Evolutionary conservation across 2,888 invertebrate species (phyloP).

Genomic region (Lasioglossum morio): DNA sequence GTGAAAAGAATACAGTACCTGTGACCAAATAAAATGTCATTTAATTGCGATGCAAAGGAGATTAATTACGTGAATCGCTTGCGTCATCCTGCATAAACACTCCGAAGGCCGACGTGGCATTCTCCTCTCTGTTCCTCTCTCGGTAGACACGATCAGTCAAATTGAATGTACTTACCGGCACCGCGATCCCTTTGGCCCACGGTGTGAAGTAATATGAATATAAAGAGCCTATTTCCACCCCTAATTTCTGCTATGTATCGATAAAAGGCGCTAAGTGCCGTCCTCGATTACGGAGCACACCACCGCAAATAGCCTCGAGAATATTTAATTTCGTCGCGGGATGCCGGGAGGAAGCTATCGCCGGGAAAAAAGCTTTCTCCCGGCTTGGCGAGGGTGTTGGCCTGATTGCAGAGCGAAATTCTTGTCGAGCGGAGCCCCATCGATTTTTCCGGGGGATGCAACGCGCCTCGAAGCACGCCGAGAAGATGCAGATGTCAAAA

Average conservation of each 20-base stretch:
- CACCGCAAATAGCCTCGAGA: constrained; percentile 68
- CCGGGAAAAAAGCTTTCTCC: constrained; percentile 50
- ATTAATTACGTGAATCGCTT: constrained; percentile 30
- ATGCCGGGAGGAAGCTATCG: constrained; percentile 45
- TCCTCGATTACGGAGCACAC: constrained; percentile 67
- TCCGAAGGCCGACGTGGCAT: background rate
- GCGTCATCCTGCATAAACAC: constrained; percentile 33
- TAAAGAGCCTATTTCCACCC: constrained; percentile 72
- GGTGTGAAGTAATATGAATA: constrained; percentile 66
- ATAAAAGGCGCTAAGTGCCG: constrained; percentile 69
- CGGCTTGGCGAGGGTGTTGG: constrained; percentile 43
- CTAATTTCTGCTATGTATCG: constrained; percentile 68
- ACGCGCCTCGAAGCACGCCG: background rate
- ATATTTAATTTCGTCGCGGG: constrained; percentile 70
- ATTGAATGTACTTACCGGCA: constrained; percentile 65
- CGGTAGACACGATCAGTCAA: constrained; percentile 56
- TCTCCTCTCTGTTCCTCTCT: background rate
- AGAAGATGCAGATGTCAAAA: constrained; percentile 7
- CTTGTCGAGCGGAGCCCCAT: constrained; percentile 27
- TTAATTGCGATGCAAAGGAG: background rate
- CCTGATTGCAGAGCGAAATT: constrained; percentile 54
- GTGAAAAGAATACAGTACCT: background rate
- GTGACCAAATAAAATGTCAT: background rate
- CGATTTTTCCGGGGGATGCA: constrained; percentile 34
- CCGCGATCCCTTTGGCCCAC: constrained; percentile 23